Conservation (phyloP, 2,113 vertebrate genomes). For the Arenaria interpres region DNA sequence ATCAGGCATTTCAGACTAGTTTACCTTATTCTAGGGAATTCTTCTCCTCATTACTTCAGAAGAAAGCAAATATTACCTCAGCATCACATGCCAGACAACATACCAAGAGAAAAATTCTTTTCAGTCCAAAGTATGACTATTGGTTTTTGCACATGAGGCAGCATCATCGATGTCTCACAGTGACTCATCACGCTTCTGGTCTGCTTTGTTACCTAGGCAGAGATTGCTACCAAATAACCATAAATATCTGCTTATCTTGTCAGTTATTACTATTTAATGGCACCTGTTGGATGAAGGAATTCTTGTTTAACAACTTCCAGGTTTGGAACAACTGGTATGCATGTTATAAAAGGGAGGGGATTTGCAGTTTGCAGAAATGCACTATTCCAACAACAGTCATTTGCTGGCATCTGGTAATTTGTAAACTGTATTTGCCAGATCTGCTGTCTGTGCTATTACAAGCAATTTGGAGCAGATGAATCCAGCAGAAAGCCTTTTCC, state of each 20-base stretch:
- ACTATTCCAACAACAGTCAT: background rate
- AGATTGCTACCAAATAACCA: background rate
- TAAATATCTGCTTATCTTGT: background rate
- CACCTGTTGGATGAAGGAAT: background rate
- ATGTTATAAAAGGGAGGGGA: background rate
- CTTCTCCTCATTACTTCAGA: background rate
- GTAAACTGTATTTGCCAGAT: background rate
- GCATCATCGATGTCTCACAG: background rate
- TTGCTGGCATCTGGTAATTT: conserved; percentile 2
- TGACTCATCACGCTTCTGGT: conserved; percentile 21
- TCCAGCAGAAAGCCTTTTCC: background rate
- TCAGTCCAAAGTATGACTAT: background rate
- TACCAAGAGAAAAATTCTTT: background rate
- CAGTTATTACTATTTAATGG: background rate
- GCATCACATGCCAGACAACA: conserved; percentile 35
- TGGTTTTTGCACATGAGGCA: conserved; percentile 15
- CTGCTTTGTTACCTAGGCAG: background rate
- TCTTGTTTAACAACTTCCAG: background rate
- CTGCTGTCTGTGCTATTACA: background rate
- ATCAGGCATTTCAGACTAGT: background rate
- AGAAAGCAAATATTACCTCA: background rate
- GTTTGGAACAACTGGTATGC: background rate
- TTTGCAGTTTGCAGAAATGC: background rate
- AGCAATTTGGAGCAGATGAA: background rate
- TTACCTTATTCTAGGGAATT: conserved; percentile 9